These are phyloP conservation scores for Gallinago paraguaiae DNA, from an alignment of 2,113 vertebrate species.

Conservation along the genomic window DNA sequence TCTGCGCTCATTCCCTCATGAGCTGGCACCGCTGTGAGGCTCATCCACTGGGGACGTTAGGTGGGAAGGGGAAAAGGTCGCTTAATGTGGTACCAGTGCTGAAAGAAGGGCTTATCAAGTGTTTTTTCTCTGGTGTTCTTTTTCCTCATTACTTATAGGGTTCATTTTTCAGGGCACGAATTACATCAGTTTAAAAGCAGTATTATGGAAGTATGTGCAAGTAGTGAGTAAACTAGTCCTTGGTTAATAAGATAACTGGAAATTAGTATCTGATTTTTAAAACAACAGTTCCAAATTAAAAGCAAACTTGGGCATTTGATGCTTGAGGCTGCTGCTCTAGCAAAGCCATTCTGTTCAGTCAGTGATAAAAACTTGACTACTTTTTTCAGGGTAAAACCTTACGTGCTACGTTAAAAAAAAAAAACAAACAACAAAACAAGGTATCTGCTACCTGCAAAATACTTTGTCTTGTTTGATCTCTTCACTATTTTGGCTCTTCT, in stretches of 20 bases:
- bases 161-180: background rate
- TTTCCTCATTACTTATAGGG: background rate
- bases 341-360: background rate
- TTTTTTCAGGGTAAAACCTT: background rate
- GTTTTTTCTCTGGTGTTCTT: background rate
- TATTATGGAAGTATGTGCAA: background rate
- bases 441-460: background rate
- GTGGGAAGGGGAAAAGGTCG: background rate
- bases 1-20: accelerated
- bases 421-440: background rate
- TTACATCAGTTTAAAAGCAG: background rate
- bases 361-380: background rate
- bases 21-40: background rate
- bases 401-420: background rate
- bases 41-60: background rate
- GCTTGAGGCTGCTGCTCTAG: background rate
- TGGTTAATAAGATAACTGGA: background rate
- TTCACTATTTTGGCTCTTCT: background rate
- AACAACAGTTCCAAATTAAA: background rate
- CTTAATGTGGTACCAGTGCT: background rate
- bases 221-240: background rate
- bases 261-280: background rate
- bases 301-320: background rate
- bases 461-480: background rate
- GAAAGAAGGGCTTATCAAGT: background rate